phyloP scores from a whole-genome alignment of 2,888 invertebrate genomes.

The Mythimna loreyi region DNA sequence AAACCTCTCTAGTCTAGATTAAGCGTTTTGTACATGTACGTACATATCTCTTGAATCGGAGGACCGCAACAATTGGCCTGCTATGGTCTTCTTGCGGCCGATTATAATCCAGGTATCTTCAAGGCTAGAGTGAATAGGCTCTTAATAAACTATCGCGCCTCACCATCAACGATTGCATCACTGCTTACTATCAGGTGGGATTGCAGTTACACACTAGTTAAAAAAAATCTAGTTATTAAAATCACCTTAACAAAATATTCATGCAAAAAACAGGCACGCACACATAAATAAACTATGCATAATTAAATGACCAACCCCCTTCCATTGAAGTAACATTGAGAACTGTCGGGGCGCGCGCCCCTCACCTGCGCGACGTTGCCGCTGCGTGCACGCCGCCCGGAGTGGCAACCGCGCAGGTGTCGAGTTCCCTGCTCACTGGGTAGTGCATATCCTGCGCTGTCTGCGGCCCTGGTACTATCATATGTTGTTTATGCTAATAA shows the following conservation, averaged over 20 bases:
- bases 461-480: slow-evolving; percentile 37
- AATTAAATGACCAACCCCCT: slow-evolving; percentile 47
- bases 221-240: not conserved
- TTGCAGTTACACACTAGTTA: too few relatives aligned
- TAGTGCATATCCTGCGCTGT: slow-evolving; percentile 36
- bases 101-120: too few relatives aligned
- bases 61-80: too few relatives aligned
- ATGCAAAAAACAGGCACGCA: slow-evolving; percentile 34
- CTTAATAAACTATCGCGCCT: too few relatives aligned
- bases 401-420: slow-evolving; percentile 70
- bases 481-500: slow-evolving; percentile 25
- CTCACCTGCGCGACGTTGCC: slow-evolving; percentile 64
- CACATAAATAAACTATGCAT: slow-evolving; percentile 4
- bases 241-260: slow-evolving; percentile 6
- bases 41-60: too few relatives aligned
- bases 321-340: slow-evolving; percentile 23
- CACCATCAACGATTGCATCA: too few relatives aligned
- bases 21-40: too few relatives aligned
- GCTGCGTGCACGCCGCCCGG: slow-evolving; percentile 58
- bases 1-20: too few relatives aligned
- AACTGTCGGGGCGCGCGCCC: slow-evolving; percentile 59
- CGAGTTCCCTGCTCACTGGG: slow-evolving; percentile 46
- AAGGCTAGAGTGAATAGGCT: too few relatives aligned
- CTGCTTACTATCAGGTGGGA: too few relatives aligned
- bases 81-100: too few relatives aligned